These are phyloP conservation scores for Syngnathus scovelli DNA, from an alignment of 2,113 vertebrate genomes.

Conservation along the genomic window DNA sequence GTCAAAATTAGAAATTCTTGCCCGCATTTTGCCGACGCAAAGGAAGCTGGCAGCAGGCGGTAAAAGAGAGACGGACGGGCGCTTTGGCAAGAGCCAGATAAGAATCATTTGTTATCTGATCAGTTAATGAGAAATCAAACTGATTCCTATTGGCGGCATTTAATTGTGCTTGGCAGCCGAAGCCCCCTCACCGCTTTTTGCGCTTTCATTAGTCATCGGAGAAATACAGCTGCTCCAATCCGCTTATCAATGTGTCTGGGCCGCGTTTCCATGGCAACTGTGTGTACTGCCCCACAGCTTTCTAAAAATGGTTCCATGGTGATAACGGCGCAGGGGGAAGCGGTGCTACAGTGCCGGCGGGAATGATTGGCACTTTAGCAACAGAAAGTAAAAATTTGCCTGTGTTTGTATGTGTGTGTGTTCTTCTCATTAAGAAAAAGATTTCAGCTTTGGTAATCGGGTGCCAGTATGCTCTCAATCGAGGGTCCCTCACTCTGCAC, in stretches of 20 bases:
- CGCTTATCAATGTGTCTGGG: conserved; percentile 69
- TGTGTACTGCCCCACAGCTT: conserved; percentile 69
- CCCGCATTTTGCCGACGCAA: conserved; percentile 27
- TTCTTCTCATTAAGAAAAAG: neutral
- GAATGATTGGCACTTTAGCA: conserved; percentile 37
- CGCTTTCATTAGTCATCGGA: conserved; percentile 67
- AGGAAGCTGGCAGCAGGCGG: conserved; percentile 7
- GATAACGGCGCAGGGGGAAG: conserved; percentile 55
- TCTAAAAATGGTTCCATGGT: conserved; percentile 70
- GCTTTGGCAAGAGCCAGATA: conserved; percentile 44
- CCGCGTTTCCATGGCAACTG: conserved; percentile 73
- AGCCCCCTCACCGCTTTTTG: conserved; percentile 55
- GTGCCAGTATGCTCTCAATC: neutral
- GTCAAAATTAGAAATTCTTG: conserved; percentile 56
- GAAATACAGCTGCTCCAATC: conserved; percentile 68
- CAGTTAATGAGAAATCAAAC: conserved; percentile 58
- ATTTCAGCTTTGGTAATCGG: neutral
- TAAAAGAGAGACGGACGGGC: neutral
- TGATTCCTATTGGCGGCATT: conserved; percentile 45
- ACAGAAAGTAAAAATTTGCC: neutral
- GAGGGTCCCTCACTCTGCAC: neutral
- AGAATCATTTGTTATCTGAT: conserved; percentile 55
- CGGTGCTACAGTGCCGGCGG: conserved; percentile 38
- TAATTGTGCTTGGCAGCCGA: conserved; percentile 62
- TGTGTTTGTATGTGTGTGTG: neutral